Percentiles rank a stretch among this genome's conserved stretches.
Evolutionary conservation across 2,888 invertebrate genomes (phyloP).

Genomic region (Cantharis rustica): DNA sequence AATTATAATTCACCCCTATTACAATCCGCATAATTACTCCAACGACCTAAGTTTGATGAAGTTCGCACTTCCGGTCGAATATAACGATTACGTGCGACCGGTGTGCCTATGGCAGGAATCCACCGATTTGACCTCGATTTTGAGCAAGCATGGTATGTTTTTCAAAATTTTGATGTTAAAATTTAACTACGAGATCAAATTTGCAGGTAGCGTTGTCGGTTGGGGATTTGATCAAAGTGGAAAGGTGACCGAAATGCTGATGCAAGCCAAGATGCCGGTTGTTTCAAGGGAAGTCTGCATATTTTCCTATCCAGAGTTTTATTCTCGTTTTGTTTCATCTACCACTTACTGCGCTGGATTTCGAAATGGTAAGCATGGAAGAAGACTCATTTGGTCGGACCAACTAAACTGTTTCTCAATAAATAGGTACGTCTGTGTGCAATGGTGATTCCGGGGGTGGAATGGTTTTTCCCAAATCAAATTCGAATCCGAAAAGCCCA

Average conservation of each 20-base stretch:
- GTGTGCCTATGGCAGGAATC: slow-evolving; percentile 49
- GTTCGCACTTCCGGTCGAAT: slow-evolving; percentile 41
- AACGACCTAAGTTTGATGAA: slow-evolving; percentile 51
- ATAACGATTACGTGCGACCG: slow-evolving; percentile 50
- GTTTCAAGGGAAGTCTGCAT: slow-evolving; percentile 65
- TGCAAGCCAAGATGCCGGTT: slow-evolving; percentile 64
- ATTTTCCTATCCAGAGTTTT: slow-evolving; percentile 65
- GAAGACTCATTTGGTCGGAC: neutral
- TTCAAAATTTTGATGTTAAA: neutral
- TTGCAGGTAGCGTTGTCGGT: slow-evolving; percentile 51
- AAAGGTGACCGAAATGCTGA: slow-evolving; percentile 62
- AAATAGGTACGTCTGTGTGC: slow-evolving; percentile 62
- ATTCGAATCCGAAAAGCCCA: slow-evolving; percentile 35
- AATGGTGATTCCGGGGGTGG: slow-evolving; percentile 56
- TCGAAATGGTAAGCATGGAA: slow-evolving; percentile 49
- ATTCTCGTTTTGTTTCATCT: slow-evolving; percentile 62
- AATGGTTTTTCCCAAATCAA: slow-evolving; percentile 49
- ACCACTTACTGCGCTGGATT: slow-evolving; percentile 61
- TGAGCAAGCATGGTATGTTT: neutral
- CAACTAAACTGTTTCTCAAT: neutral
- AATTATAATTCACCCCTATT: slow-evolving; percentile 48
- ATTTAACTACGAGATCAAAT: slow-evolving; percentile 42
- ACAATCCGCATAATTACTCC: slow-evolving; percentile 27
- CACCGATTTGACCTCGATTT: neutral
- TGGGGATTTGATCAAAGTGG: slow-evolving; percentile 65